phyloP scores from a whole-genome alignment of 2,888 invertebrate species.

The Pardosa pseudoannulata region DNA sequence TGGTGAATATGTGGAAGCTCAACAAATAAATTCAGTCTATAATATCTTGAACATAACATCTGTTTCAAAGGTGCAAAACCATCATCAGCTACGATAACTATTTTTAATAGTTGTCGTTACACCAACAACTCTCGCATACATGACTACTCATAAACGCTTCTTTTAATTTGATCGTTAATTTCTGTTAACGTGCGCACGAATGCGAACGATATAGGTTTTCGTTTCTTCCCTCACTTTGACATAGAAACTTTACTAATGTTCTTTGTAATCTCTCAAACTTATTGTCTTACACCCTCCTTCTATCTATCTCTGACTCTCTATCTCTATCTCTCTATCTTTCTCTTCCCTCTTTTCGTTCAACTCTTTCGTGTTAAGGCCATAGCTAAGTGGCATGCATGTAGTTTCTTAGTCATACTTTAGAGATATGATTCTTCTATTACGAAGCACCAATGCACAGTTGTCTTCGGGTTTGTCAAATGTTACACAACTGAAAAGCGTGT shows the following conservation, averaged over 20 bases:
- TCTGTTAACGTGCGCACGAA: conserved; percentile 57
- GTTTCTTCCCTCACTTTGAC: conserved; percentile 13
- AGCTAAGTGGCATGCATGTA: conserved; percentile 44
- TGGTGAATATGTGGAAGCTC: conserved; percentile 1
- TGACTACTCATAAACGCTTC: too few species aligned
- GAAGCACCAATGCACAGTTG: conserved; percentile 66
- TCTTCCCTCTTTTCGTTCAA: conserved; percentile 41
- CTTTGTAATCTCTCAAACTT: conserved; percentile 28
- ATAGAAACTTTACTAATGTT: conserved; percentile 42
- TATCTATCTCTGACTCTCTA: conserved; percentile 26
- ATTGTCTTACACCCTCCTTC: conserved; percentile 21
- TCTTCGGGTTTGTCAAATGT: conserved; percentile 51
- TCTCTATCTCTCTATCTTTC: conserved; percentile 43
- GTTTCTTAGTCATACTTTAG: conserved; percentile 54
- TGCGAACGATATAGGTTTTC: conserved; percentile 64
- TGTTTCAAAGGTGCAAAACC: conserved; percentile 11
- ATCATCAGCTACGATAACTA: conserved; percentile 29
- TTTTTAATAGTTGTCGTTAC: conserved; percentile 56
- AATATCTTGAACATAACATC: conserved; percentile 17
- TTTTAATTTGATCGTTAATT: conserved; percentile 10
- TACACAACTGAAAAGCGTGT: conserved; percentile 59
- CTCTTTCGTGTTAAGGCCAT: conserved; percentile 51
- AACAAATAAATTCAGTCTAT: conserved; percentile 11
- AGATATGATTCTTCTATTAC: conserved; percentile 65
- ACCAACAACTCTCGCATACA: conserved; percentile 24